A percentile compares a stretch with the other conserved stretches of the same genome.
phyloP scores from a whole-genome alignment of 2,888 invertebrate species.

The Nysson spinosus region DNA sequence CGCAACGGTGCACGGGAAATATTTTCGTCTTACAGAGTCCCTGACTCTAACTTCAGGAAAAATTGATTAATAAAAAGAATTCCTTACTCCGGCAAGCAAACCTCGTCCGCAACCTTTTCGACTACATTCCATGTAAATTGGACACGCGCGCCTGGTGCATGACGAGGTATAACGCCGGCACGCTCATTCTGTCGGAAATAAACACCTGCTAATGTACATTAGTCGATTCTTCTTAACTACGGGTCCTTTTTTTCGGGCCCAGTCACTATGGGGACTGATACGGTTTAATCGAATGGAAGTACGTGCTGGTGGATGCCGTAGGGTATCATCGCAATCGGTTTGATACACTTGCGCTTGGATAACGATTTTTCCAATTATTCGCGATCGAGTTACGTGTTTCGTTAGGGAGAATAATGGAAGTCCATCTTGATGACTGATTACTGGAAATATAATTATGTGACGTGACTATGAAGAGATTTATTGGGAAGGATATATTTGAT shows the following conservation, averaged over 20 bases:
- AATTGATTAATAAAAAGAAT: conserved; percentile 34
- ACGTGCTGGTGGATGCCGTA: conserved; percentile 7
- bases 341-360: conserved; percentile 45
- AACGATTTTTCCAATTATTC: conserved; percentile 31
- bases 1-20: conserved; percentile 40
- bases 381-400: conserved; percentile 5
- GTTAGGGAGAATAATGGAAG: conserved; percentile 3
- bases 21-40: conserved; percentile 34
- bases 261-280: conserved; percentile 25
- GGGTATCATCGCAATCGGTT: conserved; percentile 24
- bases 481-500: too few species aligned
- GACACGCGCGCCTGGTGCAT: conserved; percentile 61
- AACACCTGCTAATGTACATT: conserved; percentile 72
- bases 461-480: too few species aligned
- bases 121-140: conserved; percentile 48
- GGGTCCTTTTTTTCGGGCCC: conserved; percentile 35
- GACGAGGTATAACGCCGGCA: conserved; percentile 53
- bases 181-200: conserved; percentile 70
- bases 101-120: conserved; percentile 30
- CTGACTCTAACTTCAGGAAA: not conserved
- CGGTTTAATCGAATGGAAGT: conserved; percentile 52
- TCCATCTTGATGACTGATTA: conserved; percentile 23
- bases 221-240: conserved; percentile 48
- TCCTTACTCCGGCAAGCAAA: conserved; percentile 15
- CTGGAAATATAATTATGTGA: too few species aligned